A percentile compares a stretch with the other conserved stretches of the same genome.
phyloP scores from a whole-genome alignment of 2,113 vertebrate genomes.

The Felis catus region DNA sequence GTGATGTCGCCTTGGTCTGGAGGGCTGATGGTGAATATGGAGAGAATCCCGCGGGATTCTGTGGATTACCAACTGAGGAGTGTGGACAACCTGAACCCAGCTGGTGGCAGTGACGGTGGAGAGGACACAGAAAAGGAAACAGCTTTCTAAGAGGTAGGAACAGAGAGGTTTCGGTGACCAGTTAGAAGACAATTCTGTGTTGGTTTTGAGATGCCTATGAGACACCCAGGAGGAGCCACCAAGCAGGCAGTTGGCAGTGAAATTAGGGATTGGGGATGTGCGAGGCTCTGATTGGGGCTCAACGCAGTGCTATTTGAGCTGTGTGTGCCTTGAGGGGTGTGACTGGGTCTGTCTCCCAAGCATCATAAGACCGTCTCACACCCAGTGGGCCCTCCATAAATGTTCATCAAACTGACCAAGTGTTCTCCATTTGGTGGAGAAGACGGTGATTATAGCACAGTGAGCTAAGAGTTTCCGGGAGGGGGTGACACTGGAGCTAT shows the following conservation, averaged over 20 bases:
- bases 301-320: neutral
- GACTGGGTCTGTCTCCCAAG: neutral
- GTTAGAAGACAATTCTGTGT: neutral
- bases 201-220: neutral
- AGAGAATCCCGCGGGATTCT: neutral
- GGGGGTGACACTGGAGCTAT: neutral
- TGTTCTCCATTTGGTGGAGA: neutral
- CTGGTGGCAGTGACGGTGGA: neutral
- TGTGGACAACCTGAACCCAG: neutral
- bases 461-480: neutral
- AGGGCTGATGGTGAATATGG: rapidly evolving
- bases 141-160: neutral
- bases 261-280: neutral
- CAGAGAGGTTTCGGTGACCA: neutral
- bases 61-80: rapidly evolving
- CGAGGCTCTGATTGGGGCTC: neutral
- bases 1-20: neutral
- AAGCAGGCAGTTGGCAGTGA: neutral
- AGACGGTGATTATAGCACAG: neutral
- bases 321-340: neutral
- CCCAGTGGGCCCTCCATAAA: neutral
- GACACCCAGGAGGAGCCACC: neutral
- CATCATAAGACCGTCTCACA: neutral
- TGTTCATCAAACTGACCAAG: neutral
- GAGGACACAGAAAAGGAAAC: neutral